Base-by-base conservation (phyloP, 1,140 invertebrate genomes). In the Halictus rubicundus region DNA sequence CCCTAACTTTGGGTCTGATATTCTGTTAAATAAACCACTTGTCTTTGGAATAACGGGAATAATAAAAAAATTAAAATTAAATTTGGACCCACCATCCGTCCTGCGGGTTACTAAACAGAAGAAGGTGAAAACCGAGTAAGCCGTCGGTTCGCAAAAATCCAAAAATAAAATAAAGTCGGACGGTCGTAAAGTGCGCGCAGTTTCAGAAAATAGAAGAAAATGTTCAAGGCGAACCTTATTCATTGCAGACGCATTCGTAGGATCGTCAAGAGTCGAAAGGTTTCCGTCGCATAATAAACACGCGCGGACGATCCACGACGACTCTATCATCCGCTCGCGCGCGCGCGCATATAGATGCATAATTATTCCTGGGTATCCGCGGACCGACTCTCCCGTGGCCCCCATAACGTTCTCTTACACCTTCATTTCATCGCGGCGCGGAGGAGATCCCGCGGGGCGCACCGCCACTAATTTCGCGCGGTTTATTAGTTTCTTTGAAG, bases 401-500 rank as follows among this genome's bases (percentile, higher is more conserved):
- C 8, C 23, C 76, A 57, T 72, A 66, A 64, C 23, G 69, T 66
- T 79, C 25, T 5, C 68, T 63, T 79, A 66, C 61, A 73, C 77
- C 63, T 66, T 73, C 46, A 78, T 72, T 32, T 32, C 27, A 32
- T 4, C 27, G 27, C 64, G 19, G 23, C 19, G 19, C 27, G 37
- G 1, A 6, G 21, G 37, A 32, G 37, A 32, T 12, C 14, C n/a
- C 16, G 10, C 68, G 19, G 10, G 25, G 9, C 25, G 19, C 49
- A 52, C 25, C 65, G 52, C 64, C 77, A 74, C 77, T 72, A 79
- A 79, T 79, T 79, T 74, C 63, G 19, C 4, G 39, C 52, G n/a
- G 76, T 79, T 79, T 79, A 79, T 79, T 79, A 73, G 70, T 74
- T 66, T 66, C 77, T 65, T 46, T 54, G 69, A 57, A 57, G 69